Conservation (phyloP, 2,113 vertebrate genomes). For the Nanorana parkeri region DNA sequence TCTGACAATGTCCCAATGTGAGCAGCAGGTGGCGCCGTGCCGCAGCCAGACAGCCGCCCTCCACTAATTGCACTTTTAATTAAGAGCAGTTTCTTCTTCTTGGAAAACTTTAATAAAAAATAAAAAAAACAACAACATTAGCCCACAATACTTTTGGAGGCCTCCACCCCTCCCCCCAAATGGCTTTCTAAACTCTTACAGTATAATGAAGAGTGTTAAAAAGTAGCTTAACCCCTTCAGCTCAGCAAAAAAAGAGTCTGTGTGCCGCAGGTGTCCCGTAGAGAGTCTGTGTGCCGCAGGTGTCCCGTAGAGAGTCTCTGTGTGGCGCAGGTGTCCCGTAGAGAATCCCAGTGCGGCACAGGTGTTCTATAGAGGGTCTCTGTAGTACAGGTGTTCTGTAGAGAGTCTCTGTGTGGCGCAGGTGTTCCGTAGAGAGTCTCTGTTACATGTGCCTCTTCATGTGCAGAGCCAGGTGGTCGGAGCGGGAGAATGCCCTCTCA, state of each 20-base stretch:
- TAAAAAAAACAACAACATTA: not conserved
- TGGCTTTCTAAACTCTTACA: slow-evolving; percentile 9
- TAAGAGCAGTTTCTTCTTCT: slow-evolving; percentile 13
- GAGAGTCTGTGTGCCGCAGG: slow-evolving; percentile 29
- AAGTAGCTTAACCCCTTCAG: slow-evolving; percentile 30
- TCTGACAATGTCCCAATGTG: not conserved
- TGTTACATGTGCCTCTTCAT: slow-evolving; percentile 93
- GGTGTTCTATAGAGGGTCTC: too few relatives aligned
- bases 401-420: slow-evolving; percentile 64
- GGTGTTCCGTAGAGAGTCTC: too few relatives aligned
- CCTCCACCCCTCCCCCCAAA: too few relatives aligned
- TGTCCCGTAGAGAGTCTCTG: slow-evolving; percentile 58
- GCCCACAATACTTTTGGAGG: not conserved
- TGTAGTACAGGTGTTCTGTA: slow-evolving; percentile 43
- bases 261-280: not conserved
- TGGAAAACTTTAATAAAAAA: not conserved
- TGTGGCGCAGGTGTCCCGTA: slow-evolving; percentile 75
- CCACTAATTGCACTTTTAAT: slow-evolving; percentile 18
- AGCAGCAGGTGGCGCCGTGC: slow-evolving; percentile 26
- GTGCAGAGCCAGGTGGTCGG: slow-evolving; percentile 93
- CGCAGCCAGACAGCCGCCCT: not conserved
- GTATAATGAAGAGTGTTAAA: slow-evolving; percentile 30
- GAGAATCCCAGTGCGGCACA: too few relatives aligned
- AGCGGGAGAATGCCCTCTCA: slow-evolving; percentile 92
- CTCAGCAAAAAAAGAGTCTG: slow-evolving; percentile 38